Conservation (phyloP, 2,113 vertebrate genomes). For the Brachypteracias leptosomus region DNA sequence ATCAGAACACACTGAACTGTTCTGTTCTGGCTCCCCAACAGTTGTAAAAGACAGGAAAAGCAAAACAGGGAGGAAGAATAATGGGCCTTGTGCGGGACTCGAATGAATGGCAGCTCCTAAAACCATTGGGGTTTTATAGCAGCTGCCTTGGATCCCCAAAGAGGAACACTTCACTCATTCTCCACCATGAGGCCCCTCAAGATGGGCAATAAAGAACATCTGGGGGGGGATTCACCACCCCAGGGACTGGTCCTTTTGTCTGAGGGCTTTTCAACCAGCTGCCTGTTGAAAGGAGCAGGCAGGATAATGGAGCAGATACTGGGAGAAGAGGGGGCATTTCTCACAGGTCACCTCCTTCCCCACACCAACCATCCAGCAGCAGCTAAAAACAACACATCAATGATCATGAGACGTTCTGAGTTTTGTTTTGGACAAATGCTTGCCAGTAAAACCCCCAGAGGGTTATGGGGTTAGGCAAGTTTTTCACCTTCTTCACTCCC, state of each 20-base stretch:
- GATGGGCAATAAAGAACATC: neutral
- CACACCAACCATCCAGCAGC: neutral
- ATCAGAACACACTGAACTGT: constrained; percentile 22
- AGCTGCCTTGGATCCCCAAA: neutral
- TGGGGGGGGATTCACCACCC: neutral
- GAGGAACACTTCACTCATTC: neutral
- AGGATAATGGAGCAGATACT: neutral
- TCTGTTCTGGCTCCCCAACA: neutral
- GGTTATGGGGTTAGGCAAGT: neutral
- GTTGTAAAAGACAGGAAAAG: neutral
- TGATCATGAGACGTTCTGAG: neutral
- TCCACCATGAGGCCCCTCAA: neutral
- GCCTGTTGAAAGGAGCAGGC: neutral
- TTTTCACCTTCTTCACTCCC: neutral
- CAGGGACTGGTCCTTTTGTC: neutral
- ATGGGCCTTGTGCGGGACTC: neutral
- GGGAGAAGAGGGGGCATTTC: neutral
- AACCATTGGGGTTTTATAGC: neutral
- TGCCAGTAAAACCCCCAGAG: neutral
- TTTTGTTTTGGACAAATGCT: neutral
- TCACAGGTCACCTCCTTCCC: neutral
- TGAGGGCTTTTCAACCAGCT: neutral
- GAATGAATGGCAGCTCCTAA: neutral
- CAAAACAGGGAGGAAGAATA: neutral
- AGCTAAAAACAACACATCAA: neutral